Evolutionary conservation across 2,888 invertebrate species (phyloP), one percentile per base, ranked within the genome.

Genomic region (Hirudinaria manillensis): DNA sequence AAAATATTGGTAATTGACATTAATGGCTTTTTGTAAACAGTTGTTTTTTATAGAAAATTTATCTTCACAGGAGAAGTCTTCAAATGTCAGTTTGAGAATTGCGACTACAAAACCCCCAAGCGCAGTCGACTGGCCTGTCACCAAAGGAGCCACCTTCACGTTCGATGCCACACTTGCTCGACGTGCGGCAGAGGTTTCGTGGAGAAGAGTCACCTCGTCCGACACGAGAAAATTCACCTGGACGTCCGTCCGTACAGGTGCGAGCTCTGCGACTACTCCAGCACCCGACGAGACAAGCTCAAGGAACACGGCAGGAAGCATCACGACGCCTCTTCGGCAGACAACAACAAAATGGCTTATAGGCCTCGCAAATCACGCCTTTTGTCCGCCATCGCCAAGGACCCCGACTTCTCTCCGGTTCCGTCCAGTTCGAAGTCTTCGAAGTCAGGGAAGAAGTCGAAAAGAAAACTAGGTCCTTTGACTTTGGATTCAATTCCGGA

Each of bases 211-310:
- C 90, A 90, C 83, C 83, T 90, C 76, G 86, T 89, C 19, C 86
- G 90, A 1, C 90, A 90, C 82, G 89, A 90, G 82, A 84, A 89
- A 65, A 89, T 90, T 73, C 90, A 90, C 83, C 83, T 89, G 66
- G 87, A 88, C 78, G 89, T 89, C 77, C 89, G 89, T 80, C 89
- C 89, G 0, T 89, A 89, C 83, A 89, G 89, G 75, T 90, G 90
- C 82, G 86, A 87, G 21, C 86, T 88, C 77, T 90, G 90, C 83
- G 89, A 89, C 78, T 90, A 90, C 82, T 88, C 89, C 2, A 89
- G 89, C 77, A 88, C 89, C 0, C 84, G 90, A 72, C 83, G 89
- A 29, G 90, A 90, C 83, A 90, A 90, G 82, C 82, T 90, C 36
- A 90, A 90, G 81, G 90, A 87, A 77, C 88, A 88, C 79, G 81